These are phyloP conservation scores for Falco biarmicus DNA, from an alignment of 2,797 vertebrate genomes.

Conservation along the genomic window DNA sequence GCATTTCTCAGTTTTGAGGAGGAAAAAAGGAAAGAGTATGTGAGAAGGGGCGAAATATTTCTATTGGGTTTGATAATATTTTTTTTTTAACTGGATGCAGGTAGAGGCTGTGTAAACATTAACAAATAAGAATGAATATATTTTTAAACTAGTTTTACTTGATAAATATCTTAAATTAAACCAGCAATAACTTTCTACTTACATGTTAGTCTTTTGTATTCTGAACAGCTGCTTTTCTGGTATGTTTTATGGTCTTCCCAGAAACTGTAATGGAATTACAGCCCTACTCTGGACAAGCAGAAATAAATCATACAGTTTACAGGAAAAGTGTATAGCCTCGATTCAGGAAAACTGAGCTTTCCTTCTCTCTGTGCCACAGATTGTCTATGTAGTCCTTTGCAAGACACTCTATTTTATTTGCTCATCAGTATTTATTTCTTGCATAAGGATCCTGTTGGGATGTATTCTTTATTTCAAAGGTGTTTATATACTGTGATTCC, in stretches of 20 bases:
- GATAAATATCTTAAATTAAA: background rate
- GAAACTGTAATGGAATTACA: background rate
- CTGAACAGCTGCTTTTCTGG: background rate
- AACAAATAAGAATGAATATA: background rate
- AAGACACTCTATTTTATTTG: background rate
- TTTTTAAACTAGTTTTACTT: background rate
- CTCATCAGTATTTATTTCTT: background rate
- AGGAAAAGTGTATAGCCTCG: background rate
- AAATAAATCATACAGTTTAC: background rate
- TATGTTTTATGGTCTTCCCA: background rate
- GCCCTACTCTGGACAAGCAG: background rate
- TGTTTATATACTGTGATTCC: background rate
- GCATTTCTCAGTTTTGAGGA: background rate
- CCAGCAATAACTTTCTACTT: background rate
- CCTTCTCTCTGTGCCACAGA: background rate
- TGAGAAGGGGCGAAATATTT: background rate
- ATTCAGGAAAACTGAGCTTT: background rate
- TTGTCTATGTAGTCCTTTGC: background rate
- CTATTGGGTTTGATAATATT: background rate
- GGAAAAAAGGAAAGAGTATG: background rate
- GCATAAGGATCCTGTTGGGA: background rate
- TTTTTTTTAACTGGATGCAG: background rate
- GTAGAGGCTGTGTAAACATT: background rate
- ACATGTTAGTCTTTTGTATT: background rate
- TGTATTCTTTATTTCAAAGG: background rate